Conservation (phyloP, 2,888 invertebrate genomes). For the Odontocerum albicorne region DNA sequence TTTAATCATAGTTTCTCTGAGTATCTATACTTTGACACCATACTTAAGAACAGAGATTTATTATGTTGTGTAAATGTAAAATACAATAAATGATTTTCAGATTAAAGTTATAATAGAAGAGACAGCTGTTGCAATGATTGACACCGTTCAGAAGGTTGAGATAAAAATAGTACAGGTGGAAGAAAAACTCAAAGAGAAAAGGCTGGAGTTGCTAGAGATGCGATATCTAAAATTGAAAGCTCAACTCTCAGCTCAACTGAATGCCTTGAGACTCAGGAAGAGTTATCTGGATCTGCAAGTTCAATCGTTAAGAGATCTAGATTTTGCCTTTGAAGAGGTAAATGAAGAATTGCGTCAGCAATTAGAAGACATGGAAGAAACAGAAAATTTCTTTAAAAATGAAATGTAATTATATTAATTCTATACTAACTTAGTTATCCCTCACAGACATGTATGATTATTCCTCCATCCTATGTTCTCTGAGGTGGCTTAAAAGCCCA, state of each 20-base stretch:
- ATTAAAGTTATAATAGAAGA: not conserved
- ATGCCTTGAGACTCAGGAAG: slow-evolving; percentile 7
- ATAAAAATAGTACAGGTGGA: slow-evolving; percentile 13
- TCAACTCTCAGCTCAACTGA: slow-evolving; percentile 15
- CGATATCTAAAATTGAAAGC: slow-evolving; percentile 4
- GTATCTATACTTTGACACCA: too few species aligned
- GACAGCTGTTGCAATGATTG: slow-evolving; percentile 5
- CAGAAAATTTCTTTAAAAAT: slow-evolving; percentile 12
- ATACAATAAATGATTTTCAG: not conserved
- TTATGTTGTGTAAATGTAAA: too few species aligned
- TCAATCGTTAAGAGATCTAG: slow-evolving; percentile 10
- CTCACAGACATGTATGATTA: too few species aligned
- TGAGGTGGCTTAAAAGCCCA: too few species aligned
- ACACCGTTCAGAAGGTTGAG: slow-evolving; percentile 1
- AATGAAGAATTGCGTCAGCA: slow-evolving; percentile 11
- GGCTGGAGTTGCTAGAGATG: slow-evolving; percentile 8
- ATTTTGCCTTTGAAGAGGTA: slow-evolving; percentile 14
- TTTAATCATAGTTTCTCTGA: too few species aligned
- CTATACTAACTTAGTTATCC: not conserved
- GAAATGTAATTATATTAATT: slow-evolving; percentile 15
- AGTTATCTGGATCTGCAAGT: slow-evolving; percentile 16
- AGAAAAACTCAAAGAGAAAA: slow-evolving; percentile 18
- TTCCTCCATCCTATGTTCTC: too few species aligned
- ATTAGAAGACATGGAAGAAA: slow-evolving; percentile 18
- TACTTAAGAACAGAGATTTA: too few species aligned